These are phyloP conservation scores for Anoplophora glabripennis DNA, from an alignment of 1,140 invertebrate genomes.

Conservation along the genomic window DNA sequence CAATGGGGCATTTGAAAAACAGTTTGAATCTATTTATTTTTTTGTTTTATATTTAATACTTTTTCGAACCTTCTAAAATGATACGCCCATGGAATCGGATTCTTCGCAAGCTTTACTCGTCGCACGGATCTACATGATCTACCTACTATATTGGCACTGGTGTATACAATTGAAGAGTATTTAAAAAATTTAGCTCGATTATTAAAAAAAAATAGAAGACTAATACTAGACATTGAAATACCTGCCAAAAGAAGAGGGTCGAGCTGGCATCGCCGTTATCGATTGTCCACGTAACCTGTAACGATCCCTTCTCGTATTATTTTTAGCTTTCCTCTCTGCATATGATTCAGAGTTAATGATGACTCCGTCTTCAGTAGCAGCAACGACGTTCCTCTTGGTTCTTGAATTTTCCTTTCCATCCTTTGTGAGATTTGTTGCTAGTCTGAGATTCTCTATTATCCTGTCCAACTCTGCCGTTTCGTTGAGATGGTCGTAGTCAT, in stretches of 20 bases:
- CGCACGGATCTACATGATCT: no score
- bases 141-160: no score
- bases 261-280: conserved; percentile 1
- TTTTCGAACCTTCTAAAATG: no score
- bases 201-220: no score
- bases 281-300: neutral
- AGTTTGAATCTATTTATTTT: no score
- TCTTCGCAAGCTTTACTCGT: no score
- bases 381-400: conserved; percentile 9
- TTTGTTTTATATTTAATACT: no score
- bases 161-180: no score
- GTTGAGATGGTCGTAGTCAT: neutral
- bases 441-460: neutral
- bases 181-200: no score
- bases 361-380: conserved; percentile 11
- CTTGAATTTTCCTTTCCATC: neutral
- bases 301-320: neutral
- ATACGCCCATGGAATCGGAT: no score
- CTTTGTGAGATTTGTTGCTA: conserved; percentile 8
- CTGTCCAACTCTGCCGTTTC: neutral
- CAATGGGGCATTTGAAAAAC: no score
- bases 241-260: conserved; percentile 7
- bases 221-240: no score
- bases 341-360: conserved; percentile 12
- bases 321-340: conserved; percentile 8